Conservation (phyloP, 1,140 invertebrate species). For the Andrena cerasifolii region DNA sequence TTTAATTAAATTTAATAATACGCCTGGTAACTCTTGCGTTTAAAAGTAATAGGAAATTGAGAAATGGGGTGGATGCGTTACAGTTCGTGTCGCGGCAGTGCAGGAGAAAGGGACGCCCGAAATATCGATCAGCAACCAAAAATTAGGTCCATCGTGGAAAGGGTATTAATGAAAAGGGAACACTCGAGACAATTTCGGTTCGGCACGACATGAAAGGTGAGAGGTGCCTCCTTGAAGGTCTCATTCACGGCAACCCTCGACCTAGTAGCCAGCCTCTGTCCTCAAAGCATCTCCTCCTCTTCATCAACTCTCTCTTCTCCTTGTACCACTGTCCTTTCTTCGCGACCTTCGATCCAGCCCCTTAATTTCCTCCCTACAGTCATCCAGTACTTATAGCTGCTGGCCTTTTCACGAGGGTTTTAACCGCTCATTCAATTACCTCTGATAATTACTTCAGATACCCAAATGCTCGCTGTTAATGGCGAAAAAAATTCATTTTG, state of each 20-base stretch:
- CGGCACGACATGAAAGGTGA: slow-evolving; percentile 21
- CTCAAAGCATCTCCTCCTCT: slow-evolving; percentile 46
- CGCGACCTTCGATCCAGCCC: slow-evolving; percentile 52
- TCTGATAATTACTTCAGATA: slow-evolving; percentile 52
- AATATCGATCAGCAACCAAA: no score
- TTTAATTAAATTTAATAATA: no score
- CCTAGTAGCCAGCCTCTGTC: slow-evolving; percentile 28
- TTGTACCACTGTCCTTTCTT: slow-evolving; percentile 37
- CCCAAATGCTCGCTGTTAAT: slow-evolving; percentile 16
- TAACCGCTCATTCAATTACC: slow-evolving; percentile 57
- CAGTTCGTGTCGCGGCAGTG: no score
- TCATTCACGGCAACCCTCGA: slow-evolving; percentile 47
- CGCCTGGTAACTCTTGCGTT: no score
- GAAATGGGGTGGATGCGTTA: no score
- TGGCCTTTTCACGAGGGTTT: slow-evolving; percentile 44
- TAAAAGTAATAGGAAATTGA: no score
- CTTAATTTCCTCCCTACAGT: slow-evolving; percentile 47
- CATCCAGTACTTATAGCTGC: slow-evolving; percentile 34
- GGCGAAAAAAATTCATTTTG: slow-evolving; percentile 3
- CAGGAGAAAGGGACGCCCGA: no score
- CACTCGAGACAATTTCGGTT: slow-evolving; percentile 42
- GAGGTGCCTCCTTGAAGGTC: slow-evolving; percentile 38
- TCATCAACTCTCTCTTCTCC: slow-evolving; percentile 45
- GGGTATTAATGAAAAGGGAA: slow-evolving; percentile 38
- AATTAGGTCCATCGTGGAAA: no score